These are phyloP conservation scores for Ictalurus punctatus DNA, from an alignment of 2,113 vertebrate species.

Conservation along the genomic window DNA sequence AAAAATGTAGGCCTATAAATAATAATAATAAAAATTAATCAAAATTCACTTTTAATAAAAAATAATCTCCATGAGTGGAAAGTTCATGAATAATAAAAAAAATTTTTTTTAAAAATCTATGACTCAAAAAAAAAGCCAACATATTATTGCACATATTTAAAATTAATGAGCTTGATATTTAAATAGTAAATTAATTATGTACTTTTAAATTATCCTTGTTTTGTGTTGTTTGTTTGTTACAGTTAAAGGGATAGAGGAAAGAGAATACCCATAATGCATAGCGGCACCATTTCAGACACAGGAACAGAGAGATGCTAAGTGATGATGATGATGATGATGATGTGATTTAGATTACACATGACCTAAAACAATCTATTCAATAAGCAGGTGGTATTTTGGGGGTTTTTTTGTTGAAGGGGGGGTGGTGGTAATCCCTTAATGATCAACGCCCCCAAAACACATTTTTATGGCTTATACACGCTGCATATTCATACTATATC, in stretches of 20 bases:
- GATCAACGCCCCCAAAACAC: neutral
- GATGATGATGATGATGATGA: conserved; percentile 7
- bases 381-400: neutral
- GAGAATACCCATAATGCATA: neutral
- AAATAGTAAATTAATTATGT: neutral
- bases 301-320: neutral
- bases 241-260: neutral
- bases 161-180: neutral
- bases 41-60: neutral
- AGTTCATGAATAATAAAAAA: neutral
- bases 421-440: neutral
- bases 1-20: neutral
- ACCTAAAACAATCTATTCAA: neutral
- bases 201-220: neutral
- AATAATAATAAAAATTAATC: neutral
- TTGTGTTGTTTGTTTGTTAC: neutral
- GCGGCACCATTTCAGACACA: neutral
- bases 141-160: neutral
- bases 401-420: too few relatives aligned
- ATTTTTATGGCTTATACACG: neutral
- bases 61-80: neutral
- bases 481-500: neutral
- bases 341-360: neutral
- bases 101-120: neutral
- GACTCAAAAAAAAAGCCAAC: neutral